Conservation (phyloP, 2,113 vertebrate genomes). For the Piprites chloris region DNA sequence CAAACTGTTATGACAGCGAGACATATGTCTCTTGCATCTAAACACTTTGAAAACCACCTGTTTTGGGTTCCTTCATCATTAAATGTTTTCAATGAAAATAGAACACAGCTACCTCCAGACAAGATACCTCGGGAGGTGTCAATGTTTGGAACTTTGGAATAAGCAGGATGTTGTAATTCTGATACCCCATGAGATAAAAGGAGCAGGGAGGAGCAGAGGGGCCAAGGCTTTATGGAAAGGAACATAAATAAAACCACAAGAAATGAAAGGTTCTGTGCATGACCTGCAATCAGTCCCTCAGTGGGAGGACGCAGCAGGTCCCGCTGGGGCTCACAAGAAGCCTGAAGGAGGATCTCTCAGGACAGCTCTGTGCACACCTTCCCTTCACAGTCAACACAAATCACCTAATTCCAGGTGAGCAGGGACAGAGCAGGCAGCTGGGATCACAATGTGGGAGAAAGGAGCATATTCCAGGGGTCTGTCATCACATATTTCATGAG, state of each 20-base stretch:
- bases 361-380: background rate
- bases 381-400: background rate
- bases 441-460: background rate
- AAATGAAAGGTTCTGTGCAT: background rate
- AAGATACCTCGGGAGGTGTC: background rate
- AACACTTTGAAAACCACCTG: constrained; percentile 54
- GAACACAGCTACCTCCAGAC: constrained; percentile 37
- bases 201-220: background rate
- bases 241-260: background rate
- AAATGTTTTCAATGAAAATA: constrained; percentile 39
- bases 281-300: background rate
- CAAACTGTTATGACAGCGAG: constrained; percentile 48
- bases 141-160: background rate
- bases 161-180: background rate
- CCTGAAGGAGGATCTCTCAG: background rate
- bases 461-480: background rate
- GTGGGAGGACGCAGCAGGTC: background rate
- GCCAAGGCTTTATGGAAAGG: background rate
- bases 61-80: constrained; percentile 47
- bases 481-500: background rate
- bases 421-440: background rate
- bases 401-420: background rate
- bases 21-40: constrained; percentile 21
- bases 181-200: rapidly evolving
- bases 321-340: background rate